Evolutionary conservation across 2,113 vertebrate species (phyloP).

Genomic region (Dascyllus trimaculatus): DNA sequence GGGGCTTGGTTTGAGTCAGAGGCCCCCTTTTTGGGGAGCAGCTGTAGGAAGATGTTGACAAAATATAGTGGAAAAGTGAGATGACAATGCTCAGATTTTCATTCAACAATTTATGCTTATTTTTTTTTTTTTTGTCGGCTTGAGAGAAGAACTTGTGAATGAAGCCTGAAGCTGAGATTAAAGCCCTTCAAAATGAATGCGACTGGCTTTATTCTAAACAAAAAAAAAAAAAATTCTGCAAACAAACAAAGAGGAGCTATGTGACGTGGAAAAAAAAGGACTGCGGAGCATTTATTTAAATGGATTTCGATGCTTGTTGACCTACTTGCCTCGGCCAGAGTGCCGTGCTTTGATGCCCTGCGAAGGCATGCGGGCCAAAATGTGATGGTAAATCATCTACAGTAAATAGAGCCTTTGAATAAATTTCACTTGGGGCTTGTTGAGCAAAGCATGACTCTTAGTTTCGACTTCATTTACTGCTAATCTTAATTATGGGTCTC

Average conservation of each 20-base stretch:
- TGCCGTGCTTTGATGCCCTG: constrained; percentile 33
- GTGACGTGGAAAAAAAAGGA: not conserved
- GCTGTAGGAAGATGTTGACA: constrained; percentile 18
- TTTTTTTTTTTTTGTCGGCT: too few species aligned
- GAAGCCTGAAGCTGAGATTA: not conserved
- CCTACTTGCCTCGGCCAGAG: constrained; percentile 7
- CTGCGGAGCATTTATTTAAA: constrained; percentile 10
- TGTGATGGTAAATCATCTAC: constrained; percentile 53
- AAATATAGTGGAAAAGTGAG: constrained; percentile 10
- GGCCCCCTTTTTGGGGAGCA: constrained; percentile 18
- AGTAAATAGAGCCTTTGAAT: constrained; percentile 44
- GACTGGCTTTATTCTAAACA: not conserved
- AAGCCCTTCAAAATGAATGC: not conserved
- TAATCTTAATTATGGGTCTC: not conserved
- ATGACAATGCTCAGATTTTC: not conserved
- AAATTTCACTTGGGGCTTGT: constrained; percentile 22
- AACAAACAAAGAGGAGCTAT: not conserved
- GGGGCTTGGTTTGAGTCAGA: constrained; percentile 15
- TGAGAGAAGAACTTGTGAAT: too few species aligned
- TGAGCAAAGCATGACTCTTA: constrained; percentile 8
- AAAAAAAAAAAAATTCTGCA: not conserved
- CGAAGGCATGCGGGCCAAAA: constrained; percentile 31
- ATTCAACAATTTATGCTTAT: not conserved
- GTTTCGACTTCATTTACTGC: constrained; percentile 1
- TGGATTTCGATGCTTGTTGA: constrained; percentile 38